phyloP scores from a whole-genome alignment of 1,140 invertebrate species.

The Hormaphis cornu region DNA sequence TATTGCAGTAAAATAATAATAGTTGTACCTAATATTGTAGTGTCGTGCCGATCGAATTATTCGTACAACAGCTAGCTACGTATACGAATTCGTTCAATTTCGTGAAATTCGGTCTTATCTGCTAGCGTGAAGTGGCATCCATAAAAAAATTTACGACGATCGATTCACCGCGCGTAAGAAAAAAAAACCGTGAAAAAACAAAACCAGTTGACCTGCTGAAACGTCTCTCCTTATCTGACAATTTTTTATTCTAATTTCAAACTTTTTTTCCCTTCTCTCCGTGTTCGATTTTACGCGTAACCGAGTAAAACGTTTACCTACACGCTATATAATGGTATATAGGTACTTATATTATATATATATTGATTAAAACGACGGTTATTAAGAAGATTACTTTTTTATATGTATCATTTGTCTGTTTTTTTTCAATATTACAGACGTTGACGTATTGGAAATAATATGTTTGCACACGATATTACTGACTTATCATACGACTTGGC shows the following conservation, averaged over 20 bases:
- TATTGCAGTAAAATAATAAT: not conserved
- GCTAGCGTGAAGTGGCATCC: conserved; percentile 13
- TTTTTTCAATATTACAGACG: too few relatives aligned
- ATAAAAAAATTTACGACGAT: conserved; percentile 13
- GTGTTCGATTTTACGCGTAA: not conserved
- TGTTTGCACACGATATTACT: too few relatives aligned
- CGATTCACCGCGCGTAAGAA: conserved; percentile 28
- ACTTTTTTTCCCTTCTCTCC: not conserved
- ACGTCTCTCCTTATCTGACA: conserved; percentile 20
- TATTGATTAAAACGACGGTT: not conserved
- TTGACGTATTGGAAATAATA: too few relatives aligned
- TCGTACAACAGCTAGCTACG: not conserved
- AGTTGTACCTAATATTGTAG: not conserved
- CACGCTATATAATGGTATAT: too few relatives aligned
- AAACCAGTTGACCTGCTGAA: conserved; percentile 26
- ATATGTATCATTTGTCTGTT: not conserved
- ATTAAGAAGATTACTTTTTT: not conserved
- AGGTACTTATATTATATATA: too few relatives aligned
- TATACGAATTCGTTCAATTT: conserved; percentile 23
- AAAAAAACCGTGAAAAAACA: conserved; percentile 13
- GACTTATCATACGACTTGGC: too few relatives aligned
- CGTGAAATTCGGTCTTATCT: conserved; percentile 17
- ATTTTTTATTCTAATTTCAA: conserved; percentile 17
- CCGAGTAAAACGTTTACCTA: conserved; percentile 2
- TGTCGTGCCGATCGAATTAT: too few relatives aligned